These are phyloP conservation scores for Cylindroiulus punctatus DNA, from an alignment of 2,888 invertebrate species.

Conservation along the genomic window DNA sequence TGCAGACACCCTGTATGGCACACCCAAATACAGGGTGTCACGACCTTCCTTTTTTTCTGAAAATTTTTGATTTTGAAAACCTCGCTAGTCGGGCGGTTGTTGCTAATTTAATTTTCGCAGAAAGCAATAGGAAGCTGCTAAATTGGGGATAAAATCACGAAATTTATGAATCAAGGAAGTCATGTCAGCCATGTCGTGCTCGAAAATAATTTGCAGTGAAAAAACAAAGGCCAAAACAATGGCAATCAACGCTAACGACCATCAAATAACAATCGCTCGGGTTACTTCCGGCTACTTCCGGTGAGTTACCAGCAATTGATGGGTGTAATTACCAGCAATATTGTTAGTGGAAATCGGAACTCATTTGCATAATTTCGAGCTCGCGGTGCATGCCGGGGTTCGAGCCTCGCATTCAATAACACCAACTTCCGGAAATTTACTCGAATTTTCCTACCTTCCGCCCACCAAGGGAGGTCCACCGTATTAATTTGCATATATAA, in stretches of 20 bases:
- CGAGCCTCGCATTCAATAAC: background rate
- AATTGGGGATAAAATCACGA: background rate
- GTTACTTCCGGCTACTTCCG: background rate
- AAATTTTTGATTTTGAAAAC: too few species aligned
- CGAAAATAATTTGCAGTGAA: background rate
- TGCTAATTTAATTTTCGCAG: background rate
- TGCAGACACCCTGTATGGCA: too few species aligned
- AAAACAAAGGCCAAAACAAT: background rate
- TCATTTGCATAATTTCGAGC: background rate
- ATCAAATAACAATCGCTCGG: background rate
- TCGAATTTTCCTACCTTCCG: background rate
- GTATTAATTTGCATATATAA: background rate
- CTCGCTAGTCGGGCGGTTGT: too few species aligned
- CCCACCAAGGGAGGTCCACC: background rate
- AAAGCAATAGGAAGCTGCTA: background rate
- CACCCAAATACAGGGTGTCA: too few species aligned
- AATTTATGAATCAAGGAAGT: background rate
- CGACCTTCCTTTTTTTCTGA: too few species aligned
- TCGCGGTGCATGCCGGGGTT: background rate
- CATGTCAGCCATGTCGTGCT: background rate
- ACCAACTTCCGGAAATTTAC: background rate
- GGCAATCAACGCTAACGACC: background rate
- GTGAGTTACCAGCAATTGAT: background rate
- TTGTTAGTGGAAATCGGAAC: conserved; percentile 10
- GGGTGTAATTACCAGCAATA: background rate